These are phyloP conservation scores for Apodemus agrarius DNA, from an alignment of 2,797 vertebrate genomes.

Conservation along the genomic window DNA sequence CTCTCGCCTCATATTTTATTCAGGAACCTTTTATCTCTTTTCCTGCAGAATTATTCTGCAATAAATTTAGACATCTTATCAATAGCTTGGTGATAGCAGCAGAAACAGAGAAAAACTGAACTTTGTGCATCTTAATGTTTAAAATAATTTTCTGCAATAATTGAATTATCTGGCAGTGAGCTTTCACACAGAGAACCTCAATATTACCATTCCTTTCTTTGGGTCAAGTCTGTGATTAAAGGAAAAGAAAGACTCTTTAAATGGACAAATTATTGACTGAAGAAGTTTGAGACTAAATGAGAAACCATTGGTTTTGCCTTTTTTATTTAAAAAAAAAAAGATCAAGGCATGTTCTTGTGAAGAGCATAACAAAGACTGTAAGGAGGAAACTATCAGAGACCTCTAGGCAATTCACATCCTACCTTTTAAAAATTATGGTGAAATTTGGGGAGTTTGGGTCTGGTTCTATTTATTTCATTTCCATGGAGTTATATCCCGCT, in stretches of 20 bases:
- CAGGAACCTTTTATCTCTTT: constrained; percentile 99
- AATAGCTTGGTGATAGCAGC: constrained; percentile 98
- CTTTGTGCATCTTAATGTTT: constrained; percentile 95
- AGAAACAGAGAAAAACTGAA: constrained; percentile 94
- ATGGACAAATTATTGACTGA: constrained; percentile 5
- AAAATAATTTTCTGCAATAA: constrained; percentile 98
- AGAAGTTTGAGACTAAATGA: constrained; percentile 61
- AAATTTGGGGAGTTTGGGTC: constrained; percentile 43
- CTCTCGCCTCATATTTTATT: constrained; percentile 99
- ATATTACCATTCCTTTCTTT: constrained; percentile 82
- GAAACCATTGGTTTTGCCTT: background rate
- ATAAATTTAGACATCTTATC: constrained; percentile 99
- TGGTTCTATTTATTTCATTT: constrained; percentile 65
- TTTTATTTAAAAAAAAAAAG: background rate
- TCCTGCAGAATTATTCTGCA: constrained; percentile 99
- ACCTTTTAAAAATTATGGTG: constrained; percentile 13
- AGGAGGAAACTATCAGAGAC: constrained; percentile 27
- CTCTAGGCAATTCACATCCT: background rate
- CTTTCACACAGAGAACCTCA: constrained; percentile 85
- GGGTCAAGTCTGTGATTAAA: constrained; percentile 81
- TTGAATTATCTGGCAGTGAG: constrained; percentile 94
- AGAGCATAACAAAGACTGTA: background rate
- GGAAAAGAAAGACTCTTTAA: constrained; percentile 46
- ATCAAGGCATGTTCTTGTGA: background rate
- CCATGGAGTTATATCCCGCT: constrained; percentile 43